Base-by-base conservation (phyloP, 2,113 vertebrate species). In the Scomber scombrus region DNA sequence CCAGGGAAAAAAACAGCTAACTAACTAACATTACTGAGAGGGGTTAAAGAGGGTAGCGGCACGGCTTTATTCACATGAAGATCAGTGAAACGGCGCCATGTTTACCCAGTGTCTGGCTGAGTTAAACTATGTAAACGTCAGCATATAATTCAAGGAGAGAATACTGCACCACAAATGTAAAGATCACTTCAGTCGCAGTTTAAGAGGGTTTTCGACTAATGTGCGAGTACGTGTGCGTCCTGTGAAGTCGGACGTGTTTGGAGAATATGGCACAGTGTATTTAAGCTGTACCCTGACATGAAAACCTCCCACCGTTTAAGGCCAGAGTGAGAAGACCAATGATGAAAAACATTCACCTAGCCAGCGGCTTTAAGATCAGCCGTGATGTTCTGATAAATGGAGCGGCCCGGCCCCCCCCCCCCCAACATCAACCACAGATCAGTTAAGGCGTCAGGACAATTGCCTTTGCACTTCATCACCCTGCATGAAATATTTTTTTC, bases 61-160 rank as follows among this genome's bases (percentile, higher is more conserved):
- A 29, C 64, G 12, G 82, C 82, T 80, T 91, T 54, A 92, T 90
- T 90, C 81, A 88, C 60, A 73, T 49, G 73, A 81, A 82, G 71
- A 84, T 88, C 84, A 87, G 81, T 81, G 72, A 72, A 87, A 84
- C 26, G 2, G 73, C 45, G 46, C 71, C 83, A 5, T 93, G 81
- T 93, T 89, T 85, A 82, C 85, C 46, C 63, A 55, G 55, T 46
- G 90, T 93, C 91, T 90, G 85, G 58, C 64, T 61, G 58, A 75
- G 19, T 82, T 80, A 34, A 86, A 86, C 71, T 45, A 64, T 70
- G 80, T 69, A 69, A 90, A 85, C 82, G 57, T 66, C 34, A 5
- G 54, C n/a, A 7, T 52, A 63, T 51, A 65, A 81, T 79, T 83
- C 69, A 84, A 76, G 54, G 61, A 78, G 50, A 57, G 50, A 85